These are phyloP conservation scores for Drosophila pseudoobscura DNA, from an alignment of 1,140 invertebrate species.

Conservation along the genomic window DNA sequence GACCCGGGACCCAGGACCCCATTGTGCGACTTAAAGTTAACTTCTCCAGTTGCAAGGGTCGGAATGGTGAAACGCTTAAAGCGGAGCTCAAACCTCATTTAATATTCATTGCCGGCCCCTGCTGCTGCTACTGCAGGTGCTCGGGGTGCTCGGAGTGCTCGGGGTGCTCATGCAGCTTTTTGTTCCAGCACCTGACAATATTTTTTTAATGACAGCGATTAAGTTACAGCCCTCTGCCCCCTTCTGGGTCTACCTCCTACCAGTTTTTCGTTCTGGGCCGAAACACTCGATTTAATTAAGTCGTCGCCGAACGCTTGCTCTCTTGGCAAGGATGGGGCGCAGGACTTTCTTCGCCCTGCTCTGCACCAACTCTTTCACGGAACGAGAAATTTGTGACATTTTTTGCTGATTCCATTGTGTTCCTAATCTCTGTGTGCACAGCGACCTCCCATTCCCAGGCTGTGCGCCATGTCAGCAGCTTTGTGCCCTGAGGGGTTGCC, in stretches of 20 bases:
- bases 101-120: conserved; percentile 63
- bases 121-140: conserved; percentile 56
- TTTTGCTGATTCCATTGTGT: conserved; percentile 80
- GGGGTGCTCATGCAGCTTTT: conserved; percentile 51
- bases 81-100: conserved; percentile 57
- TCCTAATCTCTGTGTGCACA: conserved; percentile 70
- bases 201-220: conserved; percentile 77
- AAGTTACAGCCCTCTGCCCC: conserved; percentile 37
- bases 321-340: conserved; percentile 14
- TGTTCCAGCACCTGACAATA: conserved; percentile 73
- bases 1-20: not conserved
- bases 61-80: conserved; percentile 40
- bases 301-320: conserved; percentile 47
- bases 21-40: conserved; percentile 38
- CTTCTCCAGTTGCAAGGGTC: conserved; percentile 36
- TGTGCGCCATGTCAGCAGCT: conserved; percentile 61
- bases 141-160: not conserved
- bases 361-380: conserved; percentile 22
- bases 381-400: conserved; percentile 34
- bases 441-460: conserved; percentile 37
- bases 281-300: conserved; percentile 73
- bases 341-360: not conserved
- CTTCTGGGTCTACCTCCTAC: not conserved
- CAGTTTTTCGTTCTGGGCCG: not conserved
- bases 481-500: conserved; percentile 25